Conservation (phyloP, 2,888 invertebrate genomes). For the Metallyticus violacea region DNA sequence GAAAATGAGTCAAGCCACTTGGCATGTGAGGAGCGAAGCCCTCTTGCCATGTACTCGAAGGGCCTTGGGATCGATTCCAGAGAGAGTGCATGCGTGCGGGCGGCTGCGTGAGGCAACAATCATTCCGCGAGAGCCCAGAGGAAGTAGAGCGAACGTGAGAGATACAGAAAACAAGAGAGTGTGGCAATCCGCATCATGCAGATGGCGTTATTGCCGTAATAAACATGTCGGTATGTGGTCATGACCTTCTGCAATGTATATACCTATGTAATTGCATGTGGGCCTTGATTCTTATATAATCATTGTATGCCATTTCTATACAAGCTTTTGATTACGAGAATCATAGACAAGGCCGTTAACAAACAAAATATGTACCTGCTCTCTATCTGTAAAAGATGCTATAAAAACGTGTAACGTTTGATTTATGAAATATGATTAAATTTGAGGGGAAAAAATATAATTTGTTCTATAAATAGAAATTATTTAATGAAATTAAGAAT, state of each 20-base stretch:
- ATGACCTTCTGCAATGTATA: not conserved
- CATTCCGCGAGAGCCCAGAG: not conserved
- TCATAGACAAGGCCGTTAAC: no score
- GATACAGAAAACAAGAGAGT: not conserved
- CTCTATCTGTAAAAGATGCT: no score
- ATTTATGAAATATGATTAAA: no score
- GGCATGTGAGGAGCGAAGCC: not conserved
- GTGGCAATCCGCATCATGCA: no score
- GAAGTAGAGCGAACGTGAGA: not conserved
- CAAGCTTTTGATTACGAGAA: no score
- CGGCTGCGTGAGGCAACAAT: not conserved
- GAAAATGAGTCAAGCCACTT: not conserved
- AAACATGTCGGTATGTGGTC: not conserved
- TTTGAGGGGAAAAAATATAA: no score
- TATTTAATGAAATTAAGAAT: no score
- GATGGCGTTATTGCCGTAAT: not conserved
- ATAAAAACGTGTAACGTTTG: no score
- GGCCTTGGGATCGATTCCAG: not conserved
- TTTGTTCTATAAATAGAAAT: no score
- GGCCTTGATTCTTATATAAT: not conserved
- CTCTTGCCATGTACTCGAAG: not conserved
- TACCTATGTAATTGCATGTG: not conserved
- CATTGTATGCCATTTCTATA: no score
- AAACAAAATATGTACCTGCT: no score
- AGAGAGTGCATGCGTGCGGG: not conserved